phyloP scores from a whole-genome alignment of 2,888 invertebrate genomes.

The Conops quadrifasciatus region DNA sequence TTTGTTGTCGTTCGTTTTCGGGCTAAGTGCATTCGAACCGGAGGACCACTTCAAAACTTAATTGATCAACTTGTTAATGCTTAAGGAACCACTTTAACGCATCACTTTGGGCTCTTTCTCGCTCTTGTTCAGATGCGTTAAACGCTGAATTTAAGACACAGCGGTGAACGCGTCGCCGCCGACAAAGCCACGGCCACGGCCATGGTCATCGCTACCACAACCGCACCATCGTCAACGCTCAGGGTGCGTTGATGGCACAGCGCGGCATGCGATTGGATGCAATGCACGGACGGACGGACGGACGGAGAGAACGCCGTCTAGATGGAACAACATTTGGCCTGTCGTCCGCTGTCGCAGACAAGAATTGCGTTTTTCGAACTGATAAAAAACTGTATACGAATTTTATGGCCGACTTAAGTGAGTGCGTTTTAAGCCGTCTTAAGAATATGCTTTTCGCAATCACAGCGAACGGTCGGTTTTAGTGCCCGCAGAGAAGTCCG shows the following conservation, averaged over 20 bases:
- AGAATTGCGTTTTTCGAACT: neutral
- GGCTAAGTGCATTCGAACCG: conserved; percentile 27
- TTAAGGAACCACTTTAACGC: conserved; percentile 17
- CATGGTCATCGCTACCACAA: neutral
- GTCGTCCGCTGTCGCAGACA: neutral
- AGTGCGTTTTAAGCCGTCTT: neutral
- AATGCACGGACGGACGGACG: neutral
- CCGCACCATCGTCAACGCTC: no score
- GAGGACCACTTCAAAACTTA: conserved; percentile 23
- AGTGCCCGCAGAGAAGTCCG: neutral
- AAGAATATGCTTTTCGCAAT: conserved; percentile 14
- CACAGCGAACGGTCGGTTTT: neutral
- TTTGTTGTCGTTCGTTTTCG: neutral
- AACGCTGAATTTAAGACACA: conserved; percentile 8
- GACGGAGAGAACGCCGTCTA: neutral
- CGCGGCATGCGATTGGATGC: no score
- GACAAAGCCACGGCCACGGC: neutral
- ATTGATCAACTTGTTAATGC: conserved; percentile 17
- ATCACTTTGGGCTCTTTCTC: conserved; percentile 4
- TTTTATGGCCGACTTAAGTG: conserved; percentile 13
- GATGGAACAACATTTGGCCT: no score
- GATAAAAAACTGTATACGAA: conserved; percentile 7
- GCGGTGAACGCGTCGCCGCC: no score
- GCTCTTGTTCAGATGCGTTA: conserved; percentile 10
- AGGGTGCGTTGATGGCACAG: no score